These are phyloP conservation scores for Cricetomys ansorgei DNA, from an alignment of 2,113 vertebrate species.

Conservation along the genomic window DNA sequence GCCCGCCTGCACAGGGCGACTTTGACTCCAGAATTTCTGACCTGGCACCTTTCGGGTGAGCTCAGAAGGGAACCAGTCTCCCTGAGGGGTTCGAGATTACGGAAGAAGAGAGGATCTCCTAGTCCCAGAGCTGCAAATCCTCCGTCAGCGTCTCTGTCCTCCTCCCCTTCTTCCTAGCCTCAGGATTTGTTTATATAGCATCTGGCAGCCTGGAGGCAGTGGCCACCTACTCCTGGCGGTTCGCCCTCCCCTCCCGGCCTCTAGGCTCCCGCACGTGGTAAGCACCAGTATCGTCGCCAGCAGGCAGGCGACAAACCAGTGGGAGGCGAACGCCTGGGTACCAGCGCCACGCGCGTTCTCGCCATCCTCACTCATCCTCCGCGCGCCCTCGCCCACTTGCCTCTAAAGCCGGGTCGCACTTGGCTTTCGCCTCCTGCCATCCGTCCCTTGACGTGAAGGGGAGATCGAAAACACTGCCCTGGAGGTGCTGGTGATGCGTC, in stretches of 20 bases:
- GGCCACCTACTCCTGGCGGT: neutral
- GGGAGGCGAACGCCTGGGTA: neutral
- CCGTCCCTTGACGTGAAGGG: neutral
- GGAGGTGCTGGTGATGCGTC: neutral
- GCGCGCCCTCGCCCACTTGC: neutral
- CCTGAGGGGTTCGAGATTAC: neutral
- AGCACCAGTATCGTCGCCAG: neutral
- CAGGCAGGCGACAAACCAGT: neutral
- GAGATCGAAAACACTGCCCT: neutral
- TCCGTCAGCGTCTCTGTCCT: neutral
- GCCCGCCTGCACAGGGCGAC: neutral
- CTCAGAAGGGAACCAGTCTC: neutral
- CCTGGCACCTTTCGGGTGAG: constrained; percentile 32
- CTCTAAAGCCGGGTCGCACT: neutral
- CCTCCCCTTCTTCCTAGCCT: neutral
- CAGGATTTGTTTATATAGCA: constrained; percentile 54
- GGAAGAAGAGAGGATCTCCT: neutral
- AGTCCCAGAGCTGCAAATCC: neutral
- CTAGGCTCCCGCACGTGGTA: constrained; percentile 72
- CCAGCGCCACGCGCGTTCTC: neutral
- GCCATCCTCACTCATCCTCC: neutral
- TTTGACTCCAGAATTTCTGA: neutral
- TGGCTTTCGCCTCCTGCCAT: neutral
- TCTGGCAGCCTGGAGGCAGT: constrained; percentile 5
- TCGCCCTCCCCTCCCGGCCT: neutral